phyloP scores from a whole-genome alignment of 2,888 invertebrate genomes.

The Loripinus fragilis region DNA sequence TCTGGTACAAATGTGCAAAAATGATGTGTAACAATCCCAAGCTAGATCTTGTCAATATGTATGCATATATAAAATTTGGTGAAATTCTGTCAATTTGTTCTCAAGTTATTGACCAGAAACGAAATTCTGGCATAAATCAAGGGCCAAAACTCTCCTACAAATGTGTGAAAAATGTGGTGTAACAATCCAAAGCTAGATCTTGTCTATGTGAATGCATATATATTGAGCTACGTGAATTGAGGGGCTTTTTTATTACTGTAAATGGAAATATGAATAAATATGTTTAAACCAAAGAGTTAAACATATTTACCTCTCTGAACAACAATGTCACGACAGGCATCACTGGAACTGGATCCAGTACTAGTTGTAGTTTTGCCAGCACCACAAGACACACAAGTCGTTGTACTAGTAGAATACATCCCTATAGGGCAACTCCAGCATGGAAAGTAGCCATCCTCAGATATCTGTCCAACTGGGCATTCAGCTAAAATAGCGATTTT shows the following conservation, averaged over 20 bases:
- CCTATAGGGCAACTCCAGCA: neutral
- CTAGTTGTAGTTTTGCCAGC: neutral
- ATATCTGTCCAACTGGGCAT: conserved; percentile 30
- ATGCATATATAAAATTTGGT: too few relatives aligned
- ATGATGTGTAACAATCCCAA: too few relatives aligned
- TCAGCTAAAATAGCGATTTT: conserved; percentile 26
- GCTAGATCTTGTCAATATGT: too few relatives aligned
- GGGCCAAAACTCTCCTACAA: too few relatives aligned
- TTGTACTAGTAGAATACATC: neutral
- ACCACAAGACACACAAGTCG: neutral
- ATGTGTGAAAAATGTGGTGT: too few relatives aligned
- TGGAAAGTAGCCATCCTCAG: neutral
- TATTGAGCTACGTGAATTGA: neutral
- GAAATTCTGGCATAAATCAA: too few relatives aligned
- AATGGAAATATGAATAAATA: too few relatives aligned
- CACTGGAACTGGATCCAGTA: neutral
- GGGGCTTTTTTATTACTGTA: neutral
- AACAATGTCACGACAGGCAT: neutral
- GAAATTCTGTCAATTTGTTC: too few relatives aligned
- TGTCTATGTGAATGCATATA: too few relatives aligned
- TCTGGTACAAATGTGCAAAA: too few relatives aligned
- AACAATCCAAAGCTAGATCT: too few relatives aligned
- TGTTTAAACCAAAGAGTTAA: neutral
- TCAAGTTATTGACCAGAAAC: too few relatives aligned
- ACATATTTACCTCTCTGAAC: neutral